Percentiles rank a stretch among this genome's conserved stretches.
Evolutionary conservation across 2,797 vertebrate species (phyloP).

Genomic region (Galagoides demidoff): DNA sequence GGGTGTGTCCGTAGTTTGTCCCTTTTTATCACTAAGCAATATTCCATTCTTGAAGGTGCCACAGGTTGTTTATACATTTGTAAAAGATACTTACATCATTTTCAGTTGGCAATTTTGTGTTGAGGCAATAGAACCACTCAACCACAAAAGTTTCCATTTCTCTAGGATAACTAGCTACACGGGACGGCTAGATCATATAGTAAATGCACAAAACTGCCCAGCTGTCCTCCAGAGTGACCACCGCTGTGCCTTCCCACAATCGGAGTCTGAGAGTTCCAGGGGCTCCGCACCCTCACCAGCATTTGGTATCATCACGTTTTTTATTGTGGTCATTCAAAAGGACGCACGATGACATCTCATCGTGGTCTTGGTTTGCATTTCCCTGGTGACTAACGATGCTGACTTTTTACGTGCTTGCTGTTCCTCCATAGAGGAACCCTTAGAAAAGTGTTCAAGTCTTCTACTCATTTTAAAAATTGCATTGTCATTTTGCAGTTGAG

Average conservation of each 20-base stretch:
- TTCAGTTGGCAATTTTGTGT: neutral
- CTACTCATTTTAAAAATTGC: neutral
- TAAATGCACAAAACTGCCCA: neutral
- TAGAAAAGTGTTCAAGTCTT: neutral
- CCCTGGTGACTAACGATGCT: too few relatives aligned
- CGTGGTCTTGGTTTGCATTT: neutral
- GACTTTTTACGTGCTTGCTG: neutral
- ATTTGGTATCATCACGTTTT: neutral
- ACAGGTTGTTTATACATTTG: neutral
- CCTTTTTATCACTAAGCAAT: too few relatives aligned
- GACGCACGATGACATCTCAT: rapidly evolving
- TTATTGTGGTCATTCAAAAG: rapidly evolving
- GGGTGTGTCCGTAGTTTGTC: neutral
- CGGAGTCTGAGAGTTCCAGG: rapidly evolving
- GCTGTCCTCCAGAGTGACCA: neutral
- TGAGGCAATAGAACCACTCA: neutral
- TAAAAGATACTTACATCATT: neutral
- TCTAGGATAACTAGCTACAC: neutral
- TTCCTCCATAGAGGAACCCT: too few relatives aligned
- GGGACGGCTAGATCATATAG: rapidly evolving
- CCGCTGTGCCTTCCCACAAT: neutral
- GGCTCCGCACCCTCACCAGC: rapidly evolving
- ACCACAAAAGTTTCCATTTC: neutral
- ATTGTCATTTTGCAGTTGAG: neutral
- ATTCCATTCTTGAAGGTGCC: rapidly evolving